phyloP scores from a whole-genome alignment of 2,797 vertebrate genomes.

The Linurgus olivaceus region DNA sequence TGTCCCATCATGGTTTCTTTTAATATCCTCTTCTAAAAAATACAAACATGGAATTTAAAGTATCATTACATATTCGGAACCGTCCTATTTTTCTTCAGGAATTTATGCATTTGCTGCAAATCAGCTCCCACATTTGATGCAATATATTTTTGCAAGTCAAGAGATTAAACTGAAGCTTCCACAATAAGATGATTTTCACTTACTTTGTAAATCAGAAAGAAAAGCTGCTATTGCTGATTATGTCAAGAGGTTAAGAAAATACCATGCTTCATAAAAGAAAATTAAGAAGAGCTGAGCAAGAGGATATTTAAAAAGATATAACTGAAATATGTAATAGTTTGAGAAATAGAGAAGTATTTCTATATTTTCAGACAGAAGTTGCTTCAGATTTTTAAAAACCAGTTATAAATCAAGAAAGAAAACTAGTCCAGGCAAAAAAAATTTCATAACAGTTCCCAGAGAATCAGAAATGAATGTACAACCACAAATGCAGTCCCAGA shows the following conservation, averaged over 20 bases:
- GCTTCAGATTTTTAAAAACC: background rate
- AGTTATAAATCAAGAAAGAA: background rate
- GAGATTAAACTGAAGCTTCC: background rate
- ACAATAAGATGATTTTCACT: background rate
- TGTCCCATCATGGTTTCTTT: background rate
- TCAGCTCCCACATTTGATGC: background rate
- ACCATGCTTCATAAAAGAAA: background rate
- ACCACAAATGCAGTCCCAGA: rapidly evolving
- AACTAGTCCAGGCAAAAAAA: background rate
- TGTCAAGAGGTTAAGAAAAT: background rate
- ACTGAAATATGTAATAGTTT: background rate
- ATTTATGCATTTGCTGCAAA: background rate
- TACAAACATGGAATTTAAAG: background rate
- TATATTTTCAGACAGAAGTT: background rate
- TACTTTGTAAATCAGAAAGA: background rate
- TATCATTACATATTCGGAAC: background rate
- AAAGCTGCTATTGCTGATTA: background rate
- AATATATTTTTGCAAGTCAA: background rate
- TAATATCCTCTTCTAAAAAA: background rate
- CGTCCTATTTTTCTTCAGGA: background rate
- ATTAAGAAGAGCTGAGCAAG: background rate
- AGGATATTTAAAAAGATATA: background rate
- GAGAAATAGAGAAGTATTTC: background rate
- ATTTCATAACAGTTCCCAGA: background rate
- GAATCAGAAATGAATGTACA: background rate